Percentiles rank a stretch among this genome's conserved stretches.
Evolutionary conservation across 2,888 invertebrate genomes (phyloP).

Genomic region (Alviniconcha strummeri): DNA sequence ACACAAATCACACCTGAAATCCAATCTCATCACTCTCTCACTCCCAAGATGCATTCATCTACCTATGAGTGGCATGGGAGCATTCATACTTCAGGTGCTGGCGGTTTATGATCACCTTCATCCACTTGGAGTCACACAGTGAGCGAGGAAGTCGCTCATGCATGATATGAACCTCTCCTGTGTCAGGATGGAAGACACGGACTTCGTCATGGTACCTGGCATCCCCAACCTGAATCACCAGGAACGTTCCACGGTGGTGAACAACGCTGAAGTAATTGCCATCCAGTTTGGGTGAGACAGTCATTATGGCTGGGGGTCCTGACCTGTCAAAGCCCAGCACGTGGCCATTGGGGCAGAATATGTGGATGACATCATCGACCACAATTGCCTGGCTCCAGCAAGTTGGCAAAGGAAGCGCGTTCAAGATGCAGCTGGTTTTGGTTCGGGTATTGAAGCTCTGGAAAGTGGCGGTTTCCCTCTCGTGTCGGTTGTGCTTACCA

Average conservation of each 20-base stretch:
- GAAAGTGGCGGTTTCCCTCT: constrained; percentile 39
- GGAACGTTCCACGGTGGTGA: constrained; percentile 40
- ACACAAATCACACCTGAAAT: too few species aligned
- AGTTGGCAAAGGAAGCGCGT: constrained; percentile 37
- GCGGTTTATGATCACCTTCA: constrained; percentile 45
- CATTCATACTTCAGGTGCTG: constrained; percentile 46
- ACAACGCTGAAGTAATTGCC: constrained; percentile 44
- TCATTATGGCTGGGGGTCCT: constrained; percentile 39
- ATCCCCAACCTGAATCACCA: constrained; percentile 45
- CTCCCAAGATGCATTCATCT: neutral
- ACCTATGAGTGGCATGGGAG: constrained; percentile 29
- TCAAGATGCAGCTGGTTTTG: constrained; percentile 35
- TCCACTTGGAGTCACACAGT: constrained; percentile 45
- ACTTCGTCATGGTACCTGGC: constrained; percentile 42
- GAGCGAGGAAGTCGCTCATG: constrained; percentile 44
- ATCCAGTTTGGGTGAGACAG: constrained; percentile 42
- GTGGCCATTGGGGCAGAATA: constrained; percentile 45
- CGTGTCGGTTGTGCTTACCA: constrained; percentile 40
- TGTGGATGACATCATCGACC: constrained; percentile 42
- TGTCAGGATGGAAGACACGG: constrained; percentile 37
- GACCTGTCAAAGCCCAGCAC: constrained; percentile 37
- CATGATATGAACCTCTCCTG: constrained; percentile 36
- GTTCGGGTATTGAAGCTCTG: constrained; percentile 45
- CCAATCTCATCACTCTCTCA: too few species aligned
- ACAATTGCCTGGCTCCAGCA: constrained; percentile 45